Evolutionary conservation across 2,113 vertebrate genomes (phyloP).

Genomic region (Hipposideros armiger): DNA sequence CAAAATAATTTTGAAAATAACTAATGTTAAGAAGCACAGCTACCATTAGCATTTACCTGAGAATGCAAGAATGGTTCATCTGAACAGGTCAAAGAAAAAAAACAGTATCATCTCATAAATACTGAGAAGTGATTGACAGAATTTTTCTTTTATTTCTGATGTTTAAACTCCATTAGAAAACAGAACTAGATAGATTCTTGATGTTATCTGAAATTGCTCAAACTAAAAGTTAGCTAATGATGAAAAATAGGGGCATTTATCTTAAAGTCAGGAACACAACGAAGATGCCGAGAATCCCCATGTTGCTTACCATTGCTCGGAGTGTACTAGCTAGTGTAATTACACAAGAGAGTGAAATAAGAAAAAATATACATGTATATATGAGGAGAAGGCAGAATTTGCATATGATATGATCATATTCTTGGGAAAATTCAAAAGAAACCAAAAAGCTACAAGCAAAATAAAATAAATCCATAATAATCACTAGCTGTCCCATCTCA

Average conservation of each 20-base stretch:
- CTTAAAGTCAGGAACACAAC: neutral
- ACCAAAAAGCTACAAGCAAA: neutral
- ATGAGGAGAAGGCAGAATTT: neutral
- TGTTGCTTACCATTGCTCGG: neutral
- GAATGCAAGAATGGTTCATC: neutral
- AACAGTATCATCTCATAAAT: neutral
- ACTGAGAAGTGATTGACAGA: neutral
- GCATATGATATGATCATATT: neutral
- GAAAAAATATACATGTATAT: neutral
- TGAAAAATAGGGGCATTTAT: conserved; percentile 42
- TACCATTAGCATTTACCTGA: neutral
- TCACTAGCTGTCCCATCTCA: neutral
- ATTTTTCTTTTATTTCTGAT: conserved; percentile 7
- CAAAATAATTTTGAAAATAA: conserved; percentile 46
- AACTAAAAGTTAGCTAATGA: conserved; percentile 17
- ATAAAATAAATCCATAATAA: neutral
- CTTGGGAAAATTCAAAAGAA: neutral
- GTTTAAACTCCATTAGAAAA: conserved; percentile 41
- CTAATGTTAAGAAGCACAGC: neutral
- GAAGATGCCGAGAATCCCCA: neutral
- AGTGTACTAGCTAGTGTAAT: neutral
- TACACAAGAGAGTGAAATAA: neutral
- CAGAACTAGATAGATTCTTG: neutral
- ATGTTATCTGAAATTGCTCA: neutral
- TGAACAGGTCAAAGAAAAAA: neutral